Evolutionary conservation across 2,888 invertebrate species (phyloP).

Genomic region (Thecocarcelia acutangulata): DNA sequence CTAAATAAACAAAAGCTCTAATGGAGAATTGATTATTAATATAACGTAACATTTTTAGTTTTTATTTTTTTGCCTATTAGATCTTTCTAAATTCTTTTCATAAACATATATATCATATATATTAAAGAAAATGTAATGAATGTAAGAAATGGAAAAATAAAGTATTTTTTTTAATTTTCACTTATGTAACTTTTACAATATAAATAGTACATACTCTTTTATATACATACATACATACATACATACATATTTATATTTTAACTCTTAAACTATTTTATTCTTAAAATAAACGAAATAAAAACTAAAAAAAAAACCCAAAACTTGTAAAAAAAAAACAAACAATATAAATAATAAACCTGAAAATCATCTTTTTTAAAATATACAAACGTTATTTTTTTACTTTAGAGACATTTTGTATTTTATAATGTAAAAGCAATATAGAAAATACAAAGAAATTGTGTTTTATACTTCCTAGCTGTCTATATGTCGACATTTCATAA

Average conservation of each 20-base stretch:
- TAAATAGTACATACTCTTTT: constrained; percentile 50
- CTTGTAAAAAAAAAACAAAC: no score
- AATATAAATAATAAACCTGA: no score
- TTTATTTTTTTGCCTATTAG: neutral
- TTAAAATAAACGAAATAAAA: constrained; percentile 39
- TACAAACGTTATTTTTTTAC: no score
- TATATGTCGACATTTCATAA: no score
- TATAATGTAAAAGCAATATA: no score
- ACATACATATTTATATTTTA: constrained; percentile 56
- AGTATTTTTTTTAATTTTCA: constrained; percentile 54
- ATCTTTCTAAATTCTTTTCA: constrained; percentile 32
- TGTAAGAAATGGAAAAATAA: constrained; percentile 52
- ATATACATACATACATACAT: constrained; percentile 37
- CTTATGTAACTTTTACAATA: constrained; percentile 52
- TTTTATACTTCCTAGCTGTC: no score
- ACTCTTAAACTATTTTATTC: constrained; percentile 64
- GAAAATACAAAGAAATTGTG: no score
- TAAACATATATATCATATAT: constrained; percentile 28
- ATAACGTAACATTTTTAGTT: constrained; percentile 28
- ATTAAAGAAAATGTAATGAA: constrained; percentile 55
- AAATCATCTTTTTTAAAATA: no score
- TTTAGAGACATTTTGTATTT: no score
- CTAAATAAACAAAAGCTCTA: constrained; percentile 8
- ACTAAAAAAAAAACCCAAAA: neutral
- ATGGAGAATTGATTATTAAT: constrained; percentile 25